Conservation (phyloP, 2,888 invertebrate species). For the Ganaspis brasiliensis region DNA sequence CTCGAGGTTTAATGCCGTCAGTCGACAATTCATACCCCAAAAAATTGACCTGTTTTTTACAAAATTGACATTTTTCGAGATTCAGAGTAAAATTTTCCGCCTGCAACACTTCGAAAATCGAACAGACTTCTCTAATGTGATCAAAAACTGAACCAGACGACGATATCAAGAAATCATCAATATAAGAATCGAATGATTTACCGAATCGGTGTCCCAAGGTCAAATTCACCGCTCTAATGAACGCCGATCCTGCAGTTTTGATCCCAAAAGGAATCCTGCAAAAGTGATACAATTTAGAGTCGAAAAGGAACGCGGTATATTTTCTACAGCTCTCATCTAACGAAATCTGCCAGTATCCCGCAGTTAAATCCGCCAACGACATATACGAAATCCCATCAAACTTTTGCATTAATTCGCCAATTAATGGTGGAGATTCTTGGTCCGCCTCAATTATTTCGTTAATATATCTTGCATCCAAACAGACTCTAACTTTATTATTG, state of each 20-base stretch:
- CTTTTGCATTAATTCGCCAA: conserved; percentile 54
- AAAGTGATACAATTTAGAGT: not conserved
- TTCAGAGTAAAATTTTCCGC: conserved; percentile 62
- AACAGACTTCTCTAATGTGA: not conserved
- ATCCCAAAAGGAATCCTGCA: not conserved
- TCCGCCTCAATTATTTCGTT: conserved; percentile 69
- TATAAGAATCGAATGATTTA: not conserved
- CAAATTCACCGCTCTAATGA: not conserved
- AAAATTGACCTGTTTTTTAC: conserved; percentile 42
- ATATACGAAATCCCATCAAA: conserved; percentile 54
- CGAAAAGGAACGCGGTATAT: not conserved
- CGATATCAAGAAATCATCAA: not conserved
- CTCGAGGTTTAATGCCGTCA: conserved; percentile 45
- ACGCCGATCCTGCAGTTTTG: not conserved
- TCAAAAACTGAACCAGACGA: not conserved
- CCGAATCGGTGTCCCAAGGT: not conserved
- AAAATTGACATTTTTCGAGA: conserved; percentile 63
- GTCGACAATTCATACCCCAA: conserved; percentile 52
- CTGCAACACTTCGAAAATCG: conserved; percentile 21
- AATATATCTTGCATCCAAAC: conserved; percentile 68
- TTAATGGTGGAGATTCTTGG: conserved; percentile 62
- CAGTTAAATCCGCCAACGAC: conserved; percentile 54
- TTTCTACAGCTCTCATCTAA: conserved; percentile 43
- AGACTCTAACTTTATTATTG: conserved; percentile 58
- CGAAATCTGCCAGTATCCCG: conserved; percentile 63